Evolutionary conservation across 2,113 vertebrate genomes (phyloP), one percentile per base, ranked within the genome.

Genomic region (Podocnemis expansa): DNA sequence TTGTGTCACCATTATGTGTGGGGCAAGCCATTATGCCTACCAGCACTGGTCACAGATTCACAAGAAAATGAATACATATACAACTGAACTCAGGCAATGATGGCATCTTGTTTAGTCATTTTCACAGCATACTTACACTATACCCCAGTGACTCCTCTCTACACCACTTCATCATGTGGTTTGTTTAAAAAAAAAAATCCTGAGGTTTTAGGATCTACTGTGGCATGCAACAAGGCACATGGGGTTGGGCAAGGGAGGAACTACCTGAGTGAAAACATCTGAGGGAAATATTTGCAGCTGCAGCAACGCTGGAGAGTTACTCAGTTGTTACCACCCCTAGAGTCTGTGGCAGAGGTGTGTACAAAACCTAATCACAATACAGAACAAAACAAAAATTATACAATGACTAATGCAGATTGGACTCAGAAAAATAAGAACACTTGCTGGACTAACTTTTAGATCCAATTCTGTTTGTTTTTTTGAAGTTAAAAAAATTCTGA

Each of bases 181-280:
- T 96, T 85, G 93, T 97, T 97, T 95, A 56, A 96, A 95, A 79
- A 78, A 92, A 95, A n/a, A 96, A 96, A 87, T 84, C 92, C 56
- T 95, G 93, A 93, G 90, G 85, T 94, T 94, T 93, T 95, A 96
- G 94, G 91, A 94, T 92, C 87, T 94, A 90, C 78, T 93, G 94
- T 86, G 91, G 85, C 89, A 93, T 90, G 88, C 94, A 94, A 76
- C 94, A 80, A 90, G 79, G 89, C 88, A 93, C 95, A 88, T 80
- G 94, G 93, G 80, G 95, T n/a, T n/a, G 47, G 47, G 47, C 47
- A 10, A 10, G 47, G 47, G 47, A 85, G 91, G 93, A 96, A 90
- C 56, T 92, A 92, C 80, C 80, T 95, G 82, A 87, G 82, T 93
- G 88, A 70, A 60, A 81, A 5, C 60, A 94, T 93, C 93, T 90